Evolutionary conservation across 2,113 vertebrate genomes (phyloP).

Genomic region (Leucopsar rothschildi): DNA sequence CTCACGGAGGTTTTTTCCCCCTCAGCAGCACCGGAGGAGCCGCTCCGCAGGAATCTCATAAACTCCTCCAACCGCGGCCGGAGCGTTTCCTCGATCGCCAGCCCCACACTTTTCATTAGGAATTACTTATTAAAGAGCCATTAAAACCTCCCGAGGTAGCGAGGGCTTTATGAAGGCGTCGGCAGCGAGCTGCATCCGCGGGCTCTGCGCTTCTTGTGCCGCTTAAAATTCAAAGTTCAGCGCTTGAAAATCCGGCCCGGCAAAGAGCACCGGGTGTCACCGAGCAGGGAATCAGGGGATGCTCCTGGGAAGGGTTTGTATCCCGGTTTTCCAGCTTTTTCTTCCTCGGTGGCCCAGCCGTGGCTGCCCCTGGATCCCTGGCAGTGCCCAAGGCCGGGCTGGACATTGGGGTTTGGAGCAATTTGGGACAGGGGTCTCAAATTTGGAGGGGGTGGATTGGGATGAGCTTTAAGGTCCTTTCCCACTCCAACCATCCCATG

Average conservation of each 20-base stretch:
- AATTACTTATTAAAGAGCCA: slow-evolving; percentile 42
- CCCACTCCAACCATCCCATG: neutral
- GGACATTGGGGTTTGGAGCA: neutral
- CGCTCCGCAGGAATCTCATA: neutral
- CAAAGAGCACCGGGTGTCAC: neutral
- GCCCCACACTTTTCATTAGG: slow-evolving; percentile 12
- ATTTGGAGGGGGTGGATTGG: no score
- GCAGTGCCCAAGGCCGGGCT: neutral
- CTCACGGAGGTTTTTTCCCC: no score
- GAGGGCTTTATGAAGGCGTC: neutral
- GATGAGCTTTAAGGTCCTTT: neutral
- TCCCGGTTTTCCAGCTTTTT: neutral
- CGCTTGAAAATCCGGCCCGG: neutral
- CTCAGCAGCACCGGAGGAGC: neutral
- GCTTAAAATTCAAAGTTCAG: neutral
- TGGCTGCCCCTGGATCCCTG: neutral
- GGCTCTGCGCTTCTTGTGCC: neutral
- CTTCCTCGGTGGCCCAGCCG: neutral
- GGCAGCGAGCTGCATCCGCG: neutral
- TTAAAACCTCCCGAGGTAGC: neutral
- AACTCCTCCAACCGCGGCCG: neutral
- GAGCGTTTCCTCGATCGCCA: neutral
- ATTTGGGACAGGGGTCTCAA: neutral
- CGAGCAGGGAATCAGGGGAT: fast-evolving
- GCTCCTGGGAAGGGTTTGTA: neutral